Conservation (phyloP, 1,140 invertebrate genomes). For the Drosophila seguyi region DNA sequence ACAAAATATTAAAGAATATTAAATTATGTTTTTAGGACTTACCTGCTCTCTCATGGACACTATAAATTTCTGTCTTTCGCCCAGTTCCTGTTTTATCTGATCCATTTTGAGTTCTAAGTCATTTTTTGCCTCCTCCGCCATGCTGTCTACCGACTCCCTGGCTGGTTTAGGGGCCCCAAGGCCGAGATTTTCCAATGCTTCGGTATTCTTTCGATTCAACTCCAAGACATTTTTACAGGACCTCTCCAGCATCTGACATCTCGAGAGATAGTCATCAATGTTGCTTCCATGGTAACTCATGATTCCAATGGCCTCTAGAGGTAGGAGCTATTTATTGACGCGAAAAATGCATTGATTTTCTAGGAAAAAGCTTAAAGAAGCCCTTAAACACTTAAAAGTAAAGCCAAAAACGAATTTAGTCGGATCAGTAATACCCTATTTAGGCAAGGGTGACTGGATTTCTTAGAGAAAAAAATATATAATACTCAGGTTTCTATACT, state of each 20-base stretch:
- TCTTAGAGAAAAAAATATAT: too few species aligned
- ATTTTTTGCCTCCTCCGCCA: conserved; percentile 87
- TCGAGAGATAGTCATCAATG: background rate
- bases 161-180: background rate
- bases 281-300: conserved; percentile 4
- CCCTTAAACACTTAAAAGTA: background rate
- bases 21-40: background rate
- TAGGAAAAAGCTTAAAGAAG: background rate
- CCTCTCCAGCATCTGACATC: background rate
- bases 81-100: conserved; percentile 87
- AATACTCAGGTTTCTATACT: too few species aligned
- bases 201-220: background rate
- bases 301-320: background rate
- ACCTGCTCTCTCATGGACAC: conserved; percentile 64
- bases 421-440: background rate
- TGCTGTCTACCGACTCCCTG: conserved; percentile 51
- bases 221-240: background rate
- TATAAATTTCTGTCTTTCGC: conserved; percentile 86
- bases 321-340: background rate
- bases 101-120: conserved; percentile 88
- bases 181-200: background rate
- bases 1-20: too few species aligned
- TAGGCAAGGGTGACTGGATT: background rate
- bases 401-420: conserved; percentile 6
- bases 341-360: conserved; percentile 7